Evolutionary conservation across 1,140 invertebrate genomes (phyloP).

Genomic region (Homalodisca vitripennis): DNA sequence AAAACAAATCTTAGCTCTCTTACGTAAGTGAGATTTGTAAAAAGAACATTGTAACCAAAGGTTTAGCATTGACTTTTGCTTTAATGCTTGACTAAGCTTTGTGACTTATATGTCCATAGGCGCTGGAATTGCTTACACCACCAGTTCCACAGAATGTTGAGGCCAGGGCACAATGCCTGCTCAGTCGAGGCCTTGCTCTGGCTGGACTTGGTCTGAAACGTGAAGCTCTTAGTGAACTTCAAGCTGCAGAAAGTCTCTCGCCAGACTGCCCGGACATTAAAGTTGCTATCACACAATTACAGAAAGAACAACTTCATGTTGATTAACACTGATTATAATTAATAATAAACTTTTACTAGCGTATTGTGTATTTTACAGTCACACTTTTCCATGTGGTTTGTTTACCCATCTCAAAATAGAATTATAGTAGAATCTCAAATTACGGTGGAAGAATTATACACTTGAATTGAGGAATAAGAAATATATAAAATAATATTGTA

Average conservation of each 20-base stretch:
- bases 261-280: not conserved
- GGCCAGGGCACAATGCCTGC: slow-evolving; percentile 25
- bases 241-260: not conserved
- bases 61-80: not conserved
- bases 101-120: slow-evolving; percentile 10
- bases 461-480: too few species aligned
- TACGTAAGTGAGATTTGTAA: not conserved
- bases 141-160: slow-evolving; percentile 14
- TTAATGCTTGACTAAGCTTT: not conserved
- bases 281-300: not conserved
- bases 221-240: not conserved
- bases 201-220: not conserved
- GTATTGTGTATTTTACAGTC: too few species aligned
- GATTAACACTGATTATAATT: too few species aligned
- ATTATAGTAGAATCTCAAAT: too few species aligned
- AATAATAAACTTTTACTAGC: too few species aligned
- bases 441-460: too few species aligned
- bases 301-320: too few species aligned
- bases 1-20: not conserved
- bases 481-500: too few species aligned
- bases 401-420: too few species aligned
- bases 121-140: slow-evolving; percentile 33
- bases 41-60: not conserved
- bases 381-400: too few species aligned
- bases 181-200: not conserved